Evolutionary conservation across 2,113 vertebrate genomes (phyloP).

Genomic region (Oreochromis aureus): DNA sequence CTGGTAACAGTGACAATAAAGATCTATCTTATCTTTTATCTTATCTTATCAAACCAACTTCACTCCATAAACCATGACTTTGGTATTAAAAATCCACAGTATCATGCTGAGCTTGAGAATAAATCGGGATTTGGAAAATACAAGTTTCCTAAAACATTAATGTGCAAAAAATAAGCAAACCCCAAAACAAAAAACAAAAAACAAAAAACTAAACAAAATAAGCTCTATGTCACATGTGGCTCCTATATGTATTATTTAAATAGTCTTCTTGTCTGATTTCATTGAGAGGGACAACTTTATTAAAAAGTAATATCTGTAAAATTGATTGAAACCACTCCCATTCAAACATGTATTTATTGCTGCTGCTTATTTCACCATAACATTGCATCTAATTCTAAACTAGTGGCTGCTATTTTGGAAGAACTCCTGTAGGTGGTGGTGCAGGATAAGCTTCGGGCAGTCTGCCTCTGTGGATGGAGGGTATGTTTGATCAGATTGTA

Average conservation of each 20-base stretch:
- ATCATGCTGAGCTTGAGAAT: background rate
- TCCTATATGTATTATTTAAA: background rate
- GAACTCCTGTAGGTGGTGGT: slow-evolving; percentile 14
- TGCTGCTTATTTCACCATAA: background rate
- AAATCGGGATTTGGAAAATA: background rate
- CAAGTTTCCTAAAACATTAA: accelerated
- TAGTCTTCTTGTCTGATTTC: background rate
- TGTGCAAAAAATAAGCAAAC: background rate
- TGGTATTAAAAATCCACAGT: background rate
- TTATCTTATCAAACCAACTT: background rate
- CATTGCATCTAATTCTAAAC: background rate
- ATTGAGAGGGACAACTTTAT: background rate
- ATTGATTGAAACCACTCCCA: background rate
- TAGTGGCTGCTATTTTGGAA: background rate
- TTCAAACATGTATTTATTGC: accelerated
- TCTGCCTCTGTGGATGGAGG: background rate
- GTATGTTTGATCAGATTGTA: background rate
- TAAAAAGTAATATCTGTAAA: background rate
- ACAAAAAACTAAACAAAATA: background rate
- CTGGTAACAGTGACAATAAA: too few species aligned
- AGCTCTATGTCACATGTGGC: background rate
- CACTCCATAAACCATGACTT: background rate
- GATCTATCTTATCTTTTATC: too few species aligned
- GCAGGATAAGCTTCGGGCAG: background rate
- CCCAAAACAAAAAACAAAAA: background rate